A percentile compares a stretch with the other conserved stretches of the same genome.
Conservation (phyloP, 1,140 invertebrate species). For the Luehdorfia chinensis region DNA sequence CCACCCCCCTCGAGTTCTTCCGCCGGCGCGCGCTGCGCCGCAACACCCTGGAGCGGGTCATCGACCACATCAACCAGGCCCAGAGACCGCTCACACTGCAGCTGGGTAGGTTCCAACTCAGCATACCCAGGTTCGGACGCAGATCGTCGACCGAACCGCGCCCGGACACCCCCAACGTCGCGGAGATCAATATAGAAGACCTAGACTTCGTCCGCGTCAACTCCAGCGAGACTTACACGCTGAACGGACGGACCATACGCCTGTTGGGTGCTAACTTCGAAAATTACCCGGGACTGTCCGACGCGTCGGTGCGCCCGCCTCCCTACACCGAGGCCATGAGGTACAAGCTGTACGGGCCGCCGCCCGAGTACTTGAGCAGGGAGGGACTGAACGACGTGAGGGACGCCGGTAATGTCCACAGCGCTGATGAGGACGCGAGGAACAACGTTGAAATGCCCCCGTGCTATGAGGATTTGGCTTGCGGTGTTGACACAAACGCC, state of each 20-base stretch:
- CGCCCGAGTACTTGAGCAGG: conserved; percentile 77
- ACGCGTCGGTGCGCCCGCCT: conserved; percentile 65
- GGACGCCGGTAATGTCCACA: conserved; percentile 3
- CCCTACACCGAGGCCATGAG: conserved; percentile 78
- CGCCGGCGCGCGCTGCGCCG: conserved; percentile 28
- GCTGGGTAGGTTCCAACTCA: conserved; percentile 62
- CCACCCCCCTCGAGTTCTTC: conserved; percentile 38
- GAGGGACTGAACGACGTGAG: conserved; percentile 54
- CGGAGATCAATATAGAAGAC: conserved; percentile 51
- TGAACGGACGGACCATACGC: conserved; percentile 64
- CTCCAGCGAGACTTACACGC: conserved; percentile 59
- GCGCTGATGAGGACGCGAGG: conserved; percentile 41
- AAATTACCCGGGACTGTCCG: conserved; percentile 53
- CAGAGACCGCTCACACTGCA: conserved; percentile 47
- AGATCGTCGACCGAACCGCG: conserved; percentile 26
- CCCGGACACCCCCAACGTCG: conserved; percentile 58
- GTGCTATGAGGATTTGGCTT: conserved; percentile 48
- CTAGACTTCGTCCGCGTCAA: conserved; percentile 49
- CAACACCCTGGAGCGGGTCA: conserved; percentile 38
- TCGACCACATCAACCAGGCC: conserved; percentile 35
- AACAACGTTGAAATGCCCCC: conserved; percentile 64
- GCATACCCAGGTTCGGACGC: conserved; percentile 48
- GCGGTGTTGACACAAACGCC: conserved; percentile 29
- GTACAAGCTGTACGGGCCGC: conserved; percentile 73
- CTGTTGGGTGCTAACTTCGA: conserved; percentile 63